These are phyloP conservation scores for Temnothorax unifasciatus DNA, from an alignment of 2,888 invertebrate genomes.

Conservation along the genomic window DNA sequence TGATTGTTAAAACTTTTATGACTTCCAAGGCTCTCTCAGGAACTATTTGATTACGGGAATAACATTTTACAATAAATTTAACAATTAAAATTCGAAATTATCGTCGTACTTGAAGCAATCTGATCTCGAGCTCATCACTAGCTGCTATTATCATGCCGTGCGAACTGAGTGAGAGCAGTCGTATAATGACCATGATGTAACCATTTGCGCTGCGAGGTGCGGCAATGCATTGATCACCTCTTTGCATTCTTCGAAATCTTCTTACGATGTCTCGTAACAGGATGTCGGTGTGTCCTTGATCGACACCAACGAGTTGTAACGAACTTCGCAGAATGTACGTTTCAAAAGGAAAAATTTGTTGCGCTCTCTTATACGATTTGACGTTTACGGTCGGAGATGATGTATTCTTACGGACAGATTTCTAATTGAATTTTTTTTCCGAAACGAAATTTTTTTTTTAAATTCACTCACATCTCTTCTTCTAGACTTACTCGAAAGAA, in stretches of 20 bases:
- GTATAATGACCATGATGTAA: slow-evolving; percentile 66
- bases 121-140: background rate
- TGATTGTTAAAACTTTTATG: background rate
- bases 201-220: slow-evolving; percentile 61
- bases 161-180: background rate
- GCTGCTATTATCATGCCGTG: background rate
- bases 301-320: slow-evolving; percentile 32
- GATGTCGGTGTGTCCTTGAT: slow-evolving; percentile 78
- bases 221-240: slow-evolving; percentile 81
- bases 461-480: slow-evolving; percentile 49
- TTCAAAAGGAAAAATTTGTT: background rate
- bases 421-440: background rate
- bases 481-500: slow-evolving; percentile 86
- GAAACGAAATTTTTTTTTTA: background rate
- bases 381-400: background rate
- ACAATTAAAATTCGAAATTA: background rate
- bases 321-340: slow-evolving; percentile 25
- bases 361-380: background rate
- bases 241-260: slow-evolving; percentile 83
- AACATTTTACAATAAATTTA: background rate
- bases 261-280: slow-evolving; percentile 76
- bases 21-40: background rate
- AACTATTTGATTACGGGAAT: background rate
- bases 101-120: background rate
- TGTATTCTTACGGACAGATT: background rate